phyloP scores from a whole-genome alignment of 2,113 vertebrate genomes.

The Rhinopomastus cyanomelas region DNA sequence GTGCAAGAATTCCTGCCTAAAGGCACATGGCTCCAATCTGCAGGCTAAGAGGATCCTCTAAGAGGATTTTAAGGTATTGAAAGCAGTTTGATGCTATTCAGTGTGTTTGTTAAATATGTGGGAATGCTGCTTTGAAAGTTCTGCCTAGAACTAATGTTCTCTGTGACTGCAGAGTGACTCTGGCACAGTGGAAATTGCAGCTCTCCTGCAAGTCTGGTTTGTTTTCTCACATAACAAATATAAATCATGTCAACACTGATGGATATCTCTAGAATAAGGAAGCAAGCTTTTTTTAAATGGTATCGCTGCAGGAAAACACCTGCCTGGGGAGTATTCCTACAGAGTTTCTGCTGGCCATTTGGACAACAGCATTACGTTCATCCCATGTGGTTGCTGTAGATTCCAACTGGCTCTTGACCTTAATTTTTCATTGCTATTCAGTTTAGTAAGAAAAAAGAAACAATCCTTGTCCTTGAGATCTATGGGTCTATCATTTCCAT shows the following conservation, averaged over 20 bases:
- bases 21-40: not conserved
- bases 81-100: not conserved
- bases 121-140: not conserved
- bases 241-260: not conserved
- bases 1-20: not conserved
- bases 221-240: not conserved
- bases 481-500: not conserved
- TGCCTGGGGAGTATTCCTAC: not conserved
- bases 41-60: not conserved
- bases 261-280: not conserved
- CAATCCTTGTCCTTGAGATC: not conserved
- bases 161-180: not conserved
- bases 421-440: not conserved
- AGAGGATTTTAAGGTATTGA: conserved; percentile 2
- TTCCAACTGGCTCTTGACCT: not conserved
- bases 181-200: not conserved
- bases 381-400: not conserved
- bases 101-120: not conserved
- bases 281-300: not conserved
- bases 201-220: not conserved
- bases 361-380: not conserved
- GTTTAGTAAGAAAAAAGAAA: not conserved
- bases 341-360: not conserved
- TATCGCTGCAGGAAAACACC: not conserved
- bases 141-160: not conserved